phyloP scores from a whole-genome alignment of 2,797 vertebrate species.

The Melanotaenia pygmaea region DNA sequence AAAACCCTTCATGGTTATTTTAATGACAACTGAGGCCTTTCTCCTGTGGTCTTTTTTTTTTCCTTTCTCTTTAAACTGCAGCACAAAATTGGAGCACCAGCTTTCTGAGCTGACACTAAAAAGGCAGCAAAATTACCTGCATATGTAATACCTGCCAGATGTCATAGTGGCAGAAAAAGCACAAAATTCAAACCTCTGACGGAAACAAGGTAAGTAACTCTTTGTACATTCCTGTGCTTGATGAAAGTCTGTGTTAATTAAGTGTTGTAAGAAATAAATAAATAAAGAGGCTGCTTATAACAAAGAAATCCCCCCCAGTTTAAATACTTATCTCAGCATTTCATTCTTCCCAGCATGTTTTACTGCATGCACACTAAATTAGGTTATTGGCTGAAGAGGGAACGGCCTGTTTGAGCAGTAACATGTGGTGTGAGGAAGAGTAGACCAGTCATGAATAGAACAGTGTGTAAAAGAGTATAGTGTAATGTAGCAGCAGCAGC shows the following conservation, averaged over 20 bases:
- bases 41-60: background rate
- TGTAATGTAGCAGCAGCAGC: conserved; percentile 67
- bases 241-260: background rate
- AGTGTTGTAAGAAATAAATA: background rate
- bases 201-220: background rate
- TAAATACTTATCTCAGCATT: conserved; percentile 9
- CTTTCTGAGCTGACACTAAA: background rate
- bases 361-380: conserved; percentile 36
- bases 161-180: conserved; percentile 26
- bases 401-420: conserved; percentile 70
- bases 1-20: background rate
- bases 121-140: background rate
- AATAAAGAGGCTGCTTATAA: conserved; percentile 1
- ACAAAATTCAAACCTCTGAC: background rate
- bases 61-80: too few relatives aligned
- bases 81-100: background rate
- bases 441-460: conserved; percentile 66
- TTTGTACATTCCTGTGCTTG: background rate
- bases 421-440: conserved; percentile 65
- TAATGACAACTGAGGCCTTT: background rate
- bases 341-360: conserved; percentile 17
- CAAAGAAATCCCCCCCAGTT: conserved; percentile 7
- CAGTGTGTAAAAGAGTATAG: conserved; percentile 67
- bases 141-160: conserved; percentile 18
- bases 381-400: conserved; percentile 39